A percentile compares a stretch with the other conserved stretches of the same genome.
phyloP scores from a whole-genome alignment of 2,888 invertebrate genomes.

The Ecliptopera silaceata region DNA sequence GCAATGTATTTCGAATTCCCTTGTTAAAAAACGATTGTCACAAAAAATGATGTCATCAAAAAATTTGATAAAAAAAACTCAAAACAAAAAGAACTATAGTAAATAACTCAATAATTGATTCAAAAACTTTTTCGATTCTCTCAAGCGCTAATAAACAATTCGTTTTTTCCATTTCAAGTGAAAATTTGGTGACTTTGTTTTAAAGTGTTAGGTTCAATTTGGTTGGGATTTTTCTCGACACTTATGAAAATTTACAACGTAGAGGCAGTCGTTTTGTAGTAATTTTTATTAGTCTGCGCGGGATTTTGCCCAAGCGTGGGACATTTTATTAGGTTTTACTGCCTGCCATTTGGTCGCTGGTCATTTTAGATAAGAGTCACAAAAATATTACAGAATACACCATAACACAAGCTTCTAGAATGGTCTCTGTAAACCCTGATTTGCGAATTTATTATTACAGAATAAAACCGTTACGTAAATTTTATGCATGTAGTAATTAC shows the following conservation, averaged over 20 bases:
- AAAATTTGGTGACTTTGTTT: slow-evolving; percentile 24
- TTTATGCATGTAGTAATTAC: no score
- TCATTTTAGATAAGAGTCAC: slow-evolving; percentile 11
- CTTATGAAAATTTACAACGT: slow-evolving; percentile 24
- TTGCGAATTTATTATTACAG: no score
- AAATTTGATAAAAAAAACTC: not conserved
- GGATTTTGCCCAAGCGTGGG: slow-evolving; percentile 11
- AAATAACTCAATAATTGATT: slow-evolving; percentile 24
- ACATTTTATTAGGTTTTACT: slow-evolving; percentile 19
- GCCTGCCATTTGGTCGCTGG: slow-evolving; percentile 4
- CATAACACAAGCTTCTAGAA: no score
- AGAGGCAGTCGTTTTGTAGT: slow-evolving; percentile 6
- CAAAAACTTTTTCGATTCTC: slow-evolving; percentile 24
- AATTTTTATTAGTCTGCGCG: slow-evolving; percentile 16
- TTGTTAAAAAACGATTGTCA: no score
- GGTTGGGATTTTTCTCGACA: slow-evolving; percentile 9
- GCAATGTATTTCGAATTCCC: no score
- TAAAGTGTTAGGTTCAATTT: slow-evolving; percentile 18
- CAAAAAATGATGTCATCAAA: not conserved
- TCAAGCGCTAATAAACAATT: slow-evolving; percentile 20
- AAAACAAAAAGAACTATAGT: slow-evolving; percentile 14
- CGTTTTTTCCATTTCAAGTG: slow-evolving; percentile 7
- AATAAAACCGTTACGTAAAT: no score
- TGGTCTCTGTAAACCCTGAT: no score
- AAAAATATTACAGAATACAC: not conserved